Percentiles rank a stretch among this genome's conserved stretches.
Evolutionary conservation across 2,888 invertebrate species (phyloP).

Genomic region (Hyalella azteca): DNA sequence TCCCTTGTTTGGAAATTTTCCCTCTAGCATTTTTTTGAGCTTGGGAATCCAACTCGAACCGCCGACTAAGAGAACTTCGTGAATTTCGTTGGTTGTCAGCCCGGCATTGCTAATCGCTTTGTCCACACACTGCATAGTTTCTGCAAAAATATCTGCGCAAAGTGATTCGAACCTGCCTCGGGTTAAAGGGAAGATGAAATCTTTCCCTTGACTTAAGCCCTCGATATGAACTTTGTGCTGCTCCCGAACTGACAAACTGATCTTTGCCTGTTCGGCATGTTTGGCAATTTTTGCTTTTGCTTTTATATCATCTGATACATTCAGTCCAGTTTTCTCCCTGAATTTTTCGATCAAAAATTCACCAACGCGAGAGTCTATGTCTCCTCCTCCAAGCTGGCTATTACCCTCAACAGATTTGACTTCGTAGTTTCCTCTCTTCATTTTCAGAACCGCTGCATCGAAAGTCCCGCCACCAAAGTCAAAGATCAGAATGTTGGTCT

Average conservation of each 20-base stretch:
- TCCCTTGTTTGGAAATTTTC: constrained; percentile 72
- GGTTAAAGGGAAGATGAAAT: constrained; percentile 94
- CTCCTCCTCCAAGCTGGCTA: constrained; percentile 91
- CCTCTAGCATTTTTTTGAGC: constrained; percentile 92
- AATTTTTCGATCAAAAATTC: constrained; percentile 69
- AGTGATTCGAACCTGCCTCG: constrained; percentile 81
- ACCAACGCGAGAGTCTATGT: constrained; percentile 74
- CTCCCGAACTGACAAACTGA: constrained; percentile 60
- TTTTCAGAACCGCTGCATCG: constrained; percentile 69
- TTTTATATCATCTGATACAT: constrained; percentile 68
- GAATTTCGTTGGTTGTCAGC: constrained; percentile 68
- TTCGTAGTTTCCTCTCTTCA: constrained; percentile 71
- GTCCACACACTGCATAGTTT: constrained; percentile 72
- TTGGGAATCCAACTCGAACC: constrained; percentile 98
- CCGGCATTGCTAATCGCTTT: constrained; percentile 71
- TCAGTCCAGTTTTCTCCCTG: constrained; percentile 67
- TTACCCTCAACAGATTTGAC: constrained; percentile 80
- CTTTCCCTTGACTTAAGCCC: constrained; percentile 91
- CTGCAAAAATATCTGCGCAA: constrained; percentile 70
- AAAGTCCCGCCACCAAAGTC: constrained; percentile 84
- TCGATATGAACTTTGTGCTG: constrained; percentile 75
- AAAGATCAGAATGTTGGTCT: constrained; percentile 67
- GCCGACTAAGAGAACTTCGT: constrained; percentile 74
- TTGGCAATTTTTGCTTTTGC: constrained; percentile 70
- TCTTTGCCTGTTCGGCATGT: constrained; percentile 81